Base-by-base conservation (phyloP, 2,113 vertebrate species). In the Leiothrix lutea region DNA sequence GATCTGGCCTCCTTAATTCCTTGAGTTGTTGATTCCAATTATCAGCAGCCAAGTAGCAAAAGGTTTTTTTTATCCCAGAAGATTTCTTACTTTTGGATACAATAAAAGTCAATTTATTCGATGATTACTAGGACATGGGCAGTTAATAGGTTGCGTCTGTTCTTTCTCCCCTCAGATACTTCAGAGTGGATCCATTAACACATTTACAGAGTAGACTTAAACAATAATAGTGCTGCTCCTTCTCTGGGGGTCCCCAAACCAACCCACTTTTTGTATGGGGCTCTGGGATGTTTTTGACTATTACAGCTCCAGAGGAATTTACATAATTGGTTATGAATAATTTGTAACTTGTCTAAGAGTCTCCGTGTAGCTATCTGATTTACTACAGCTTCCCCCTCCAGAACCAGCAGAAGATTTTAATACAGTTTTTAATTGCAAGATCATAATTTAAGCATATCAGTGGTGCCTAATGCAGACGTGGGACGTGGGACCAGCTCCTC, bases 251-350 rank as follows among this genome's bases (percentile, higher is more conserved):
- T 95, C 92, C 93, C 95, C 94, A 77, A 96, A 95, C 75, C 88
- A 95, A 82, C 90, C 92, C 92, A 93, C 80, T 95, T 96, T 94
- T 96, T 92, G 93, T 90, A 50, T 56, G 79, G 65, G 93, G 86
- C 93, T 88, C 80, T 79, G 90, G 92, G 90, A 94, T 92, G 93
- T 88, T 96, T 92, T 94, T 95, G 88, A 80, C 93, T 93, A 72
- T 92, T 93, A 94, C 91, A 92, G 92, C 85, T 95, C 92, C 90
- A 93, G 88, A 92, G 91, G 92, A 96, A 96, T 96, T 94, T 92
- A 94, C 96, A 92, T 97, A 96, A 97, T 96, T 96, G 95, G 95
- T 92, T 96, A 96, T 97, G 96, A 97, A 97, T 97, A 97, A 97
- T 97, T 96, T 47, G 91, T 90, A 82, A 86, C 92, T 89, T 94